phyloP scores from a whole-genome alignment of 1,140 invertebrate genomes.

The Drosophila melanica region DNA sequence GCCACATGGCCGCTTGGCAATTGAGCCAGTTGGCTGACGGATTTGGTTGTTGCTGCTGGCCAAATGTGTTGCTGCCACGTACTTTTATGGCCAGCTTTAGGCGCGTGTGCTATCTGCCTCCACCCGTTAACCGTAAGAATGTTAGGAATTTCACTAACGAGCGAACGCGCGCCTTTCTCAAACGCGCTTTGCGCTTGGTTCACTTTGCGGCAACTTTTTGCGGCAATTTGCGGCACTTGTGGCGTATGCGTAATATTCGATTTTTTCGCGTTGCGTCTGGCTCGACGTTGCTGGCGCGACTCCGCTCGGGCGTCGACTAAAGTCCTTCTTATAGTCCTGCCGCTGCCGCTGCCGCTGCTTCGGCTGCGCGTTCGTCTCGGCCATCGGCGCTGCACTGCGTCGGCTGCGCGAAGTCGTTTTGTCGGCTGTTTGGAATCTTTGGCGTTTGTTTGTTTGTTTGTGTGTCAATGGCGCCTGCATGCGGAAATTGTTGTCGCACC shows the following conservation, averaged over 20 bases:
- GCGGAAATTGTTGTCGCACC: conserved; percentile 49
- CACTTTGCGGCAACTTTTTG: conserved; percentile 38
- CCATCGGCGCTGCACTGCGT: conserved; percentile 34
- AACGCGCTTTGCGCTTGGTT: conserved; percentile 1
- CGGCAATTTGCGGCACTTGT: conserved; percentile 28
- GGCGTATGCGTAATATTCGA: conserved; percentile 64
- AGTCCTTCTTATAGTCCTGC: conserved; percentile 66
- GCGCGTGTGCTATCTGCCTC: conserved; percentile 1
- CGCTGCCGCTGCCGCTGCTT: conserved; percentile 16
- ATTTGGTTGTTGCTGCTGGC: conserved; percentile 9
- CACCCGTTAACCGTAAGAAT: conserved; percentile 13
- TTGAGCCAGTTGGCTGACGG: conserved; percentile 11
- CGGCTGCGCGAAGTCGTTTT: neutral
- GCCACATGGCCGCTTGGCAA: conserved; percentile 43
- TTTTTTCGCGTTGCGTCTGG: conserved; percentile 42
- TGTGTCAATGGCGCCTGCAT: conserved; percentile 43
- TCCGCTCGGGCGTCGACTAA: conserved; percentile 43
- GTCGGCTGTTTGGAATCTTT: conserved; percentile 5
- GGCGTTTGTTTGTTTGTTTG: conserved; percentile 7
- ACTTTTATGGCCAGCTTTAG: conserved; percentile 60
- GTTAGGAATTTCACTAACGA: conserved; percentile 62
- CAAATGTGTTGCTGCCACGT: conserved; percentile 28
- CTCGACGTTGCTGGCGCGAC: conserved; percentile 72
- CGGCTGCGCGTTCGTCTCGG: conserved; percentile 41
- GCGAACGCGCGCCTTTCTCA: conserved; percentile 32